These are phyloP conservation scores for Idaea aversata DNA, from an alignment of 2,888 invertebrate species.

Conservation along the genomic window DNA sequence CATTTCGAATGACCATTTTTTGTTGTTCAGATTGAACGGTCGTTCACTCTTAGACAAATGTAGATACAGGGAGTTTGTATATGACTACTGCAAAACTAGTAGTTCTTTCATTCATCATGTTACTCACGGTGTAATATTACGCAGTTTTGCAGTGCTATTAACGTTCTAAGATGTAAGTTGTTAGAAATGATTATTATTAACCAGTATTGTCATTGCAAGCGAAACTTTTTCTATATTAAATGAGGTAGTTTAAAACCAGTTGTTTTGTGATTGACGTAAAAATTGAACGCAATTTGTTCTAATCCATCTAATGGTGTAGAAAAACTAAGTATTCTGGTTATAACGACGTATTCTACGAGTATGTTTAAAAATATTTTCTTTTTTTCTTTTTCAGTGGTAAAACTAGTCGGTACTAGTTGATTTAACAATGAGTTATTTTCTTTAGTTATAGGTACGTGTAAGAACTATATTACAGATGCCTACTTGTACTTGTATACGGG, in stretches of 20 bases:
- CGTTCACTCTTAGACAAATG: no score
- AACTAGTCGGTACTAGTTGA: background rate
- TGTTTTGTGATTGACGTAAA: background rate
- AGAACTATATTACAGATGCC: no score
- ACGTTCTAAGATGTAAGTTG: background rate
- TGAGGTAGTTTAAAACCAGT: background rate
- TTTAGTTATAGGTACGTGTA: no score
- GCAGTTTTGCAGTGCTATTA: background rate
- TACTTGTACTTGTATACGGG: no score
- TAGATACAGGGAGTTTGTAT: no score
- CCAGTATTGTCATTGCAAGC: slow-evolving; percentile 11
- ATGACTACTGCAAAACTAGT: no score
- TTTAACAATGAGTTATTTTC: background rate
- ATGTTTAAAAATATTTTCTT: background rate
- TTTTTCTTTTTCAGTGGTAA: background rate
- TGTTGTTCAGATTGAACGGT: no score
- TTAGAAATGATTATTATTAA: background rate
- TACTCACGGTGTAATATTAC: no score
- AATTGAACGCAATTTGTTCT: background rate
- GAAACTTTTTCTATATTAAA: background rate
- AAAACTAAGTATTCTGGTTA: background rate
- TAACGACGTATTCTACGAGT: background rate
- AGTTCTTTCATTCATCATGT: no score
- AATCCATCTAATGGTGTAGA: background rate
- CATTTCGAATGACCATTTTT: no score